Evolutionary conservation across 2,113 vertebrate species (phyloP), one percentile per base, ranked within the genome.

Genomic region (Pipra filicauda): DNA sequence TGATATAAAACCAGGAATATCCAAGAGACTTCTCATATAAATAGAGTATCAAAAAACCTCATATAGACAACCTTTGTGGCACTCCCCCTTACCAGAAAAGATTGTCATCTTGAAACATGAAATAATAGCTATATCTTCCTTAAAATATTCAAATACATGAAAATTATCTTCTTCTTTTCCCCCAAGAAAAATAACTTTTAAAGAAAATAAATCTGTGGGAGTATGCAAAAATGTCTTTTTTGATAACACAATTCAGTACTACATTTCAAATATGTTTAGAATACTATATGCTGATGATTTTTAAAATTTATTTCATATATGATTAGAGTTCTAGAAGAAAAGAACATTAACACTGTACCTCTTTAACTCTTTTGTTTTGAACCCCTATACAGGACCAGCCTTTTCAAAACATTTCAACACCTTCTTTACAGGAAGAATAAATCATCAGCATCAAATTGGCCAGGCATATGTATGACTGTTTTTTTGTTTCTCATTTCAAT

Each of bases 381-480:
- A 73, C 55, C 26, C 14, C 21, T 85, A 5, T 26, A 58, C 20
- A 85, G 27, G 27, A 67, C 6, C 74, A 90, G n/a, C 2, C 51
- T 89, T 91, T 83, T 59, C 64, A 85, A 85, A 94, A 85, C 23
- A 67, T 73, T 91, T 89, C 91, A 88, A 57, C 43, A 52, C 33
- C 62, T 83, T 79, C 26, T 80, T 88, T 76, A 74, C 19, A 80
- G 92, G 67, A 90, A 91, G 55, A 79, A 77, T 69, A 97, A 96
- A 94, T 91, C 67, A 89, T 24, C 26, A 78, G 31, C n/a, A 59
- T 89, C 61, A 94, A 88, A 90, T 82, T 95, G 52, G 71, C 55
- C 71, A 97, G 82, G 84, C 82, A 86, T 79, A 82, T 85, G 66
- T 62, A 71, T 74, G 79, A 95, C 67, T 89, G 89, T 82, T 81